phyloP scores from a whole-genome alignment of 1,140 invertebrate genomes.

The Orussus abietinus region DNA sequence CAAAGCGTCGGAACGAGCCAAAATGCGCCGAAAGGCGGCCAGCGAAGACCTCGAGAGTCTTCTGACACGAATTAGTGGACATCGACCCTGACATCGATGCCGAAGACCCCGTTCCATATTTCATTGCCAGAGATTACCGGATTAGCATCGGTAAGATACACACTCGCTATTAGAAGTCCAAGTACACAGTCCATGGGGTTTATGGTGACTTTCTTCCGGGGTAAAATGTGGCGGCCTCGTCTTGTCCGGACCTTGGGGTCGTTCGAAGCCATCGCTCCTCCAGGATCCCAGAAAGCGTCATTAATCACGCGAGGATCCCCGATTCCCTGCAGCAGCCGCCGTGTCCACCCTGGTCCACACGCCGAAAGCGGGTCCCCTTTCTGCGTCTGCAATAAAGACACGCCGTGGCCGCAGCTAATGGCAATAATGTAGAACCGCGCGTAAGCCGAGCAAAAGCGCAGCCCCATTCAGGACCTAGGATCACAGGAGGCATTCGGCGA shows the following conservation, averaged over 20 bases:
- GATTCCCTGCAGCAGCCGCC: constrained; percentile 27
- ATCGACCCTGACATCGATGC: too few relatives aligned
- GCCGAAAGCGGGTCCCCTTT: constrained; percentile 3
- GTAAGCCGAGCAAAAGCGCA: constrained; percentile 18
- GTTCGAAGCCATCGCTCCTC: constrained; percentile 24
- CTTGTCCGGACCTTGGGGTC: constrained; percentile 28
- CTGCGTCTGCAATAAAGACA: constrained; percentile 36
- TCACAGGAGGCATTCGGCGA: constrained; percentile 34
- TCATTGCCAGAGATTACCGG: too few relatives aligned
- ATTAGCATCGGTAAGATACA: too few relatives aligned
- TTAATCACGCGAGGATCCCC: constrained; percentile 42
- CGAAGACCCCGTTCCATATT: too few relatives aligned
- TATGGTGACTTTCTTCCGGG: too few relatives aligned
- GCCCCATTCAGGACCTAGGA: constrained; percentile 25
- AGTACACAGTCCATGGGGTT: too few relatives aligned
- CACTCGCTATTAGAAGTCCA: too few relatives aligned
- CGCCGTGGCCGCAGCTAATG: constrained; percentile 39
- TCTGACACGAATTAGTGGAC: too few relatives aligned
- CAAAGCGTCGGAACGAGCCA: constrained; percentile 35
- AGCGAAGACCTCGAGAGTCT: constrained; percentile 16
- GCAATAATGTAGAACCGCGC: constrained; percentile 41
- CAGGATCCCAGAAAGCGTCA: constrained; percentile 30
- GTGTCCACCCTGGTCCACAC: constrained; percentile 15
- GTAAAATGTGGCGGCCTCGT: too few relatives aligned
- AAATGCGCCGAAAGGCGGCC: constrained; percentile 27